Conservation (phyloP, 2,888 invertebrate genomes). For the Troides aeacus region DNA sequence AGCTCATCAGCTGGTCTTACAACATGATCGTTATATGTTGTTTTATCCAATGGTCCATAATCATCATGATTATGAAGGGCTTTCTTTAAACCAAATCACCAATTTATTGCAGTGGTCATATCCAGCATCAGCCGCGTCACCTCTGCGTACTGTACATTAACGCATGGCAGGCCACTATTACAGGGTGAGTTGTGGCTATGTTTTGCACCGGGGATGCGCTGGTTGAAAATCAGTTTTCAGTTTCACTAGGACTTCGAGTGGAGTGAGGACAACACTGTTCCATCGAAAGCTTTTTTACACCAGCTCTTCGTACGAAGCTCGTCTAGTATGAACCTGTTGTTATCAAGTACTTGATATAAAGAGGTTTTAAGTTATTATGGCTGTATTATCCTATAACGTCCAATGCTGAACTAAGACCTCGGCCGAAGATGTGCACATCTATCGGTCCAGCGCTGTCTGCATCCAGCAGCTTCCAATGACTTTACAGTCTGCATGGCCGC, state of each 20-base stretch:
- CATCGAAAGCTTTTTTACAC: conserved; percentile 35
- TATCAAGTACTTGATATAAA: not conserved
- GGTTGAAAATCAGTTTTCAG: conserved; percentile 75
- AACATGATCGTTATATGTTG: no score
- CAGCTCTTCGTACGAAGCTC: conserved; percentile 10
- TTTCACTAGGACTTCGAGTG: conserved; percentile 39
- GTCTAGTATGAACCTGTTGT: not conserved
- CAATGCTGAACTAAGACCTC: no score
- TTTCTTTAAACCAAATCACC: no score
- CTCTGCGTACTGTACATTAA: conserved; percentile 52
- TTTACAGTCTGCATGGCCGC: no score
- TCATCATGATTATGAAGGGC: no score
- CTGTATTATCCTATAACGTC: not conserved
- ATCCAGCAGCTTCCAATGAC: no score
- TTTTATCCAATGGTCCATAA: no score
- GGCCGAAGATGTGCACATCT: no score
- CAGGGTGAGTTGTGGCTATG: conserved; percentile 74
- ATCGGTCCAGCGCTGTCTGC: no score
- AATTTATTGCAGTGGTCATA: no score
- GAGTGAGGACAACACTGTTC: conserved; percentile 51
- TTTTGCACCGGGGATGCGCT: conserved; percentile 71
- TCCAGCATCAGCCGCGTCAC: not conserved
- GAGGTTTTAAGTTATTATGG: not conserved
- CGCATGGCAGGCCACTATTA: conserved; percentile 72
- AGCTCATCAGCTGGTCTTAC: no score